Conservation (phyloP, 2,797 vertebrate species). For the Vipera latastei region DNA sequence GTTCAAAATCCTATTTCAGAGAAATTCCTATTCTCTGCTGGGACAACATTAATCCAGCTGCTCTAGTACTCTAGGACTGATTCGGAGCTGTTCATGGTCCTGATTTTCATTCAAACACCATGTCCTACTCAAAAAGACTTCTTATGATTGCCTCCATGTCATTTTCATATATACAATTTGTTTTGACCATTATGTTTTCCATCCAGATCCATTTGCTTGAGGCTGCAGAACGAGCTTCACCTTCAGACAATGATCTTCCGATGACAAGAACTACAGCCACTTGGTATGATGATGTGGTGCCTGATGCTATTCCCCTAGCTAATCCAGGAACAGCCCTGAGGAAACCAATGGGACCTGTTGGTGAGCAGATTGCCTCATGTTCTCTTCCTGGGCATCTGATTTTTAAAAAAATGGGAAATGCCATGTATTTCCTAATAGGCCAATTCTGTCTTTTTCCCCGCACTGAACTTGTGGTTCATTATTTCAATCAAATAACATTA, state of each 20-base stretch:
- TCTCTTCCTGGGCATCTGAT: too few relatives aligned
- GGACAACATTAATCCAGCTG: not conserved
- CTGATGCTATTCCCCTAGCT: slow-evolving; percentile 72
- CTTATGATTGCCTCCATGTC: not conserved
- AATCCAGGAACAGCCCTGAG: slow-evolving; percentile 66
- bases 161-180: not conserved
- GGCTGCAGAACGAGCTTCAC: slow-evolving; percentile 54
- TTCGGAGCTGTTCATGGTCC: not conserved
- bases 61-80: not conserved
- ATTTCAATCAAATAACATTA: not conserved
- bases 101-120: not conserved
- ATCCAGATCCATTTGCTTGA: slow-evolving; percentile 72
- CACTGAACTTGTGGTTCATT: not conserved
- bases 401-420: not conserved
- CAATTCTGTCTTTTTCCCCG: not conserved
- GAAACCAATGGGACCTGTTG: slow-evolving; percentile 55
- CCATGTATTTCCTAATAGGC: not conserved
- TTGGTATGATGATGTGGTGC: slow-evolving; percentile 71
- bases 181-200: not conserved
- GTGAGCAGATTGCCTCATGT: slow-evolving; percentile 52
- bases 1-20: not conserved
- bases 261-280: slow-evolving; percentile 58
- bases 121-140: not conserved
- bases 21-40: not conserved
- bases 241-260: slow-evolving; percentile 71